Conservation (phyloP, 2,797 vertebrate genomes). For the Bovichtus diacanthus region DNA sequence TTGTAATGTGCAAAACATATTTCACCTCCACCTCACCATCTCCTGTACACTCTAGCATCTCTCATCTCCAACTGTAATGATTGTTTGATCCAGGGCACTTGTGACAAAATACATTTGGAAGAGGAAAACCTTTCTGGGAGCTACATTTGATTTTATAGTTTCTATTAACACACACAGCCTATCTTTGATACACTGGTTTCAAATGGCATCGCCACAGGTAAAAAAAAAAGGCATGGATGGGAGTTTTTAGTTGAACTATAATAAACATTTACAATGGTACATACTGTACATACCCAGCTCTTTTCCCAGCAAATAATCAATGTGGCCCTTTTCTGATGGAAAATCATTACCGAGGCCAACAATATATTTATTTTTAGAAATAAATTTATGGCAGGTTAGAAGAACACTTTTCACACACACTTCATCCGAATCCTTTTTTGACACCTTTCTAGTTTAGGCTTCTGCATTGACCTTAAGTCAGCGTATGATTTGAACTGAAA, state of each 20-base stretch:
- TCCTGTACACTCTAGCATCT: constrained; percentile 20
- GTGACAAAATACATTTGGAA: constrained; percentile 77
- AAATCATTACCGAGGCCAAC: constrained; percentile 63
- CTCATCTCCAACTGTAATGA: constrained; percentile 45
- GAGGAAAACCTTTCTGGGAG: constrained; percentile 58
- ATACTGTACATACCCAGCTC: constrained; percentile 57
- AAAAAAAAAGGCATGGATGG: constrained; percentile 45
- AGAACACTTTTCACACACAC: constrained; percentile 33
- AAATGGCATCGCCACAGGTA: constrained; percentile 40
- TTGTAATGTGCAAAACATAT: constrained; percentile 66
- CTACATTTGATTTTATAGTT: constrained; percentile 66
- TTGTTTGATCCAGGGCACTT: constrained; percentile 81
- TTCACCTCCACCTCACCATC: background rate
- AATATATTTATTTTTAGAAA: constrained; percentile 47
- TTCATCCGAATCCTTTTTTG: constrained; percentile 23
- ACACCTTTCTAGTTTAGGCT: constrained; percentile 41
- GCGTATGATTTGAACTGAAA: constrained; percentile 6
- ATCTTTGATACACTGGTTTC: constrained; percentile 58
- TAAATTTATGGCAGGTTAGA: constrained; percentile 49
- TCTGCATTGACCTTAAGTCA: constrained; percentile 23
- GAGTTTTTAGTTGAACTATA: constrained; percentile 32
- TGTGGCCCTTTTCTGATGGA: constrained; percentile 37
- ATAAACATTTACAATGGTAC: constrained; percentile 54
- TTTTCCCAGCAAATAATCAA: constrained; percentile 42
- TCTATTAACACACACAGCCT: constrained; percentile 27